phyloP scores from a whole-genome alignment of 2,113 vertebrate species.

The Chloropsis cyanopogon region DNA sequence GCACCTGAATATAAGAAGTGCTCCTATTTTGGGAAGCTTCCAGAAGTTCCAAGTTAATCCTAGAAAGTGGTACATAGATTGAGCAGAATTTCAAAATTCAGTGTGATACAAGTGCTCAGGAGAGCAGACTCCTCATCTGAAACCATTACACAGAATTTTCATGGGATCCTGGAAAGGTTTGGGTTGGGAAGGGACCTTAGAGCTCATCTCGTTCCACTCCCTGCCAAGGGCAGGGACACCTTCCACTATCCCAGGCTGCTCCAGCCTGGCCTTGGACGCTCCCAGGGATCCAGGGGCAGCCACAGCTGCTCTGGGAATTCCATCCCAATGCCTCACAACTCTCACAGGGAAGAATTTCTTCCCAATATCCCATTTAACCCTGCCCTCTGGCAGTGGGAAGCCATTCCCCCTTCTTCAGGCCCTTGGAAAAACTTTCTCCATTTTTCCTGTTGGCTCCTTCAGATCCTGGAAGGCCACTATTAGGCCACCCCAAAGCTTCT shows the following conservation, averaged over 20 bases:
- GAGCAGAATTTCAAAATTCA: neutral
- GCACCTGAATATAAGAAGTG: no score
- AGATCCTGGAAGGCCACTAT: neutral
- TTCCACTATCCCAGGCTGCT: fast-evolving
- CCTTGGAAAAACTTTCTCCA: neutral
- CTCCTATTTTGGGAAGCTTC: neutral
- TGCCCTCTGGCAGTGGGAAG: neutral
- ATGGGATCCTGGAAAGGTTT: neutral
- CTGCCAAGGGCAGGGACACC: neutral
- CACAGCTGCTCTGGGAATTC: neutral
- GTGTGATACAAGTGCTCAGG: fast-evolving
- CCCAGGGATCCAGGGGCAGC: neutral
- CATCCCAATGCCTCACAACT: neutral
- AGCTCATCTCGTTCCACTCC: fast-evolving
- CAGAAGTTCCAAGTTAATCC: neutral
- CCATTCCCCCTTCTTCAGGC: neutral
- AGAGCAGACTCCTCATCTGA: neutral
- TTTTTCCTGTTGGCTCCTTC: neutral
- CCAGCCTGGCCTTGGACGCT: neutral
- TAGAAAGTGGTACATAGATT: neutral
- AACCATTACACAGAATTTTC: neutral
- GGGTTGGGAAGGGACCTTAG: neutral
- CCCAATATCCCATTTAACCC: neutral
- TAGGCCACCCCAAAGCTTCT: neutral
- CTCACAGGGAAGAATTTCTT: neutral